Base-by-base conservation (phyloP, 2,113 vertebrate genomes). In the Chroicocephalus ridibundus region DNA sequence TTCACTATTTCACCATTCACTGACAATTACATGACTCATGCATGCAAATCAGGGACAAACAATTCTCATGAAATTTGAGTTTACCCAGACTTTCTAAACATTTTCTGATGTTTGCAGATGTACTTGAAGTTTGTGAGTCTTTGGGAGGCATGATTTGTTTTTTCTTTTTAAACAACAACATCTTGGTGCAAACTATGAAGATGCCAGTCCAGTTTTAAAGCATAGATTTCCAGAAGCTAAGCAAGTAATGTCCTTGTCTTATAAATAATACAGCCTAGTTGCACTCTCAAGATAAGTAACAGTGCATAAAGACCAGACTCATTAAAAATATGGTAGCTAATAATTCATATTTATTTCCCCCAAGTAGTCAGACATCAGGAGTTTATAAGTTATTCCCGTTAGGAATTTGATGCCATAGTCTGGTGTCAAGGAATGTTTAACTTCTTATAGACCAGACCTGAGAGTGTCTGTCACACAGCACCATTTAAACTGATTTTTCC, bases 11-110 rank as follows among this genome's bases (percentile, higher is more conserved):
- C 90, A 62, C 94, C 82, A 86, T 46, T 94, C 62, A 66, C n/a
- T 94, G 79, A 83, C 96, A 96, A 92, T 94, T 95, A 90, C 46
- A 13, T 96, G 96, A 96, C 70, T 96, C 96, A 95, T 88, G n/a
- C 62, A 87, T 93, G 92, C 78, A 94, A 92, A 96, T 83, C 68
- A 70, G 32, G 10, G 25, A 83, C 64, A 58, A 96, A 94, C 64
- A 86, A 82, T 84, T 94, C 87, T 80, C 66, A 46, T 54, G 22
- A 88, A 85, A 90, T 90, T 80, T 80, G 52, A 90, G 27, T 89
- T 96, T 95, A 93, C 62, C 31, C 85, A 86, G 82, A 96, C 75
- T 87, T 95, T 65, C 79, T 79, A 76, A 95, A 94, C 79, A 65
- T 75, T 65, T 88, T 87, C 32, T 82, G 52, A 69, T 94, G 74